Evolutionary conservation across 1,140 invertebrate genomes (phyloP).

Genomic region (Ptiloglossa arizonensis): DNA sequence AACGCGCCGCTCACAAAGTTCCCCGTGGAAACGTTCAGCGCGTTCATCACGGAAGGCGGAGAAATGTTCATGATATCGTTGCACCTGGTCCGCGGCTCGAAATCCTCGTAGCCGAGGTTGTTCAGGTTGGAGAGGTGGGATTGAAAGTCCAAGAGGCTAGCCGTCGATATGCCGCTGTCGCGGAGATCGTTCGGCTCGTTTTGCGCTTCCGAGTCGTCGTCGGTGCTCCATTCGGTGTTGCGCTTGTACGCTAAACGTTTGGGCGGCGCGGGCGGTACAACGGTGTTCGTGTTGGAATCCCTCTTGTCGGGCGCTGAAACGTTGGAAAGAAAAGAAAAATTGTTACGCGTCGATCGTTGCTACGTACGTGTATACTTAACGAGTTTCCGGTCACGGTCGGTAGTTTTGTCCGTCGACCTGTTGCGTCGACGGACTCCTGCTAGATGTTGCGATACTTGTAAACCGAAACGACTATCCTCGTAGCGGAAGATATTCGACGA

Average conservation of each 20-base stretch:
- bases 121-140: slow-evolving; percentile 83
- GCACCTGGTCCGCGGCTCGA: slow-evolving; percentile 80
- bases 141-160: slow-evolving; percentile 79
- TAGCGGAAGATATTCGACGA: too few relatives aligned
- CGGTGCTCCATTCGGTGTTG: slow-evolving; percentile 77
- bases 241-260: slow-evolving; percentile 83
- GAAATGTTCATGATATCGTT: slow-evolving; percentile 81
- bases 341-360: too few relatives aligned
- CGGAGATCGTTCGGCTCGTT: slow-evolving; percentile 80
- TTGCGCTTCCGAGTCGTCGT: slow-evolving; percentile 72
- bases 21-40: slow-evolving; percentile 74
- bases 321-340: background rate
- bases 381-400: too few relatives aligned
- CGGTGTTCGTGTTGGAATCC: slow-evolving; percentile 73
- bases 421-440: too few relatives aligned
- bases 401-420: too few relatives aligned
- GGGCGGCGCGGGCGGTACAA: slow-evolving; percentile 84
- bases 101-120: slow-evolving; percentile 83
- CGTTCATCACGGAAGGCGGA: slow-evolving; percentile 77
- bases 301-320: slow-evolving; percentile 83
- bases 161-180: slow-evolving; percentile 83
- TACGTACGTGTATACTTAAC: too few relatives aligned
- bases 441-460: background rate
- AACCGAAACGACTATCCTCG: too few relatives aligned
- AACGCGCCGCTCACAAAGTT: slow-evolving; percentile 75